Base-by-base conservation (phyloP, 2,797 vertebrate species). In the Sebastolobus alascanus region DNA sequence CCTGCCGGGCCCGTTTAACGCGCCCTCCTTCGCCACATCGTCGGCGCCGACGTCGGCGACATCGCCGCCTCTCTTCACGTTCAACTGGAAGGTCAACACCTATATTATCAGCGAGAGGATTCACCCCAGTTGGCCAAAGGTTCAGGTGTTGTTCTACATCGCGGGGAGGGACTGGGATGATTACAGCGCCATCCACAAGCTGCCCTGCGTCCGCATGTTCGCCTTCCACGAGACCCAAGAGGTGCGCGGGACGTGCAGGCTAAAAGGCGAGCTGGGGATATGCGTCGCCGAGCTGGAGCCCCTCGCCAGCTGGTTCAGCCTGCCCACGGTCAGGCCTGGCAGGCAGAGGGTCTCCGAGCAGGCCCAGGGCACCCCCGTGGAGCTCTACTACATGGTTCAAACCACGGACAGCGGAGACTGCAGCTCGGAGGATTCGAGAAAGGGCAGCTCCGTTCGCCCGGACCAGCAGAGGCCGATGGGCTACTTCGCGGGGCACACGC, bases 181-280 rank as follows among this genome's bases (percentile, higher is more conserved):
- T 84, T 96, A 96, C 87, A 96, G 95, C 37, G 85, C 93, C 13
- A 88, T 94, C 77, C 93, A 95, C 81, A 94, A 90, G 80, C 93
- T 97, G 75, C 96, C 96, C 79, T 97, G 96, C 31, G 85, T 97
- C 75, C 81, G 93, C 58, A 95, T 96, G 94, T 96, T 96, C 5
- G 96, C 96, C 69, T 97, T 97, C 85, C 95, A 97, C 4, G 96
- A 97, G 93, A 97, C 96, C 12, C 96, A 97, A 86, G 96, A 97
- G 73, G 96, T 96, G 66, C 94, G 96, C 10, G 96, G 96, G 8
- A 93, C 93, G 2, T 97, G 96, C 81, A 91, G 91, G 66, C 92
- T 97, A 40, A 94, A 96, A 89, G 96, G 96, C 1, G 95, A 96
- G 75, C 93, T 97, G 16, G 96, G 96, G 13, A 91, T 97, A 46